These are phyloP conservation scores for Luffia ferchaultella DNA, from an alignment of 2,888 invertebrate genomes.

Conservation along the genomic window DNA sequence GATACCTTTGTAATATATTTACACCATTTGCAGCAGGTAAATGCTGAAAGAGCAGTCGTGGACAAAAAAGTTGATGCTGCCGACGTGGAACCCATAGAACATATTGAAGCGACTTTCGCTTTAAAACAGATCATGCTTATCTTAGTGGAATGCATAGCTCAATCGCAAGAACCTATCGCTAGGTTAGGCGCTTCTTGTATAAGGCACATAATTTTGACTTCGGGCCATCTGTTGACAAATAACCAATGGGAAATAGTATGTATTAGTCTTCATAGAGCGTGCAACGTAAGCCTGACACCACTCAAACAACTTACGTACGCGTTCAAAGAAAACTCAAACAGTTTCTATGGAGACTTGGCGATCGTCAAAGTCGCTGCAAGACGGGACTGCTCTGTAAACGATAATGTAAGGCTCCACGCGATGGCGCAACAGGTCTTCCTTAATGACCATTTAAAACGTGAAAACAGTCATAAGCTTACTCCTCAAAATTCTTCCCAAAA, in stretches of 20 bases:
- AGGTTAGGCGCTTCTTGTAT: constrained; percentile 93
- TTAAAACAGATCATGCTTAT: constrained; percentile 86
- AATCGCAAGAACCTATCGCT: constrained; percentile 89
- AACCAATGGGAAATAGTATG: constrained; percentile 90
- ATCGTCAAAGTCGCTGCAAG: constrained; percentile 94
- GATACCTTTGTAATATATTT: constrained; percentile 90
- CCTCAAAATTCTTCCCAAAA: constrained; percentile 46
- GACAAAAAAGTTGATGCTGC: constrained; percentile 42
- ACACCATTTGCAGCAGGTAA: constrained; percentile 74
- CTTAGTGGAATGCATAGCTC: constrained; percentile 89
- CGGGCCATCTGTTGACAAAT: constrained; percentile 81
- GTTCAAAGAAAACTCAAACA: constrained; percentile 90
- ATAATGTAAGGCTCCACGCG: constrained; percentile 85
- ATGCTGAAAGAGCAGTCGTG: constrained; percentile 38
- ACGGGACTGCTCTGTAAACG: constrained; percentile 84
- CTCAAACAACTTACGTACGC: constrained; percentile 88
- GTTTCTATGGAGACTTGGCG: constrained; percentile 92
- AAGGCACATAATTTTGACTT: constrained; percentile 83
- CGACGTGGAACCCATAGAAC: constrained; percentile 63
- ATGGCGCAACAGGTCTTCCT: constrained; percentile 88
- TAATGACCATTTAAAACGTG: constrained; percentile 58
- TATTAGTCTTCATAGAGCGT: constrained; percentile 82
- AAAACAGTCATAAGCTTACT: constrained; percentile 36
- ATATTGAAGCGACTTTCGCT: constrained; percentile 72
- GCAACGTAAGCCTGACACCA: constrained; percentile 86